Base-by-base conservation (phyloP, 1,140 invertebrate species). In the Caenorhabditis remanei region DNA sequence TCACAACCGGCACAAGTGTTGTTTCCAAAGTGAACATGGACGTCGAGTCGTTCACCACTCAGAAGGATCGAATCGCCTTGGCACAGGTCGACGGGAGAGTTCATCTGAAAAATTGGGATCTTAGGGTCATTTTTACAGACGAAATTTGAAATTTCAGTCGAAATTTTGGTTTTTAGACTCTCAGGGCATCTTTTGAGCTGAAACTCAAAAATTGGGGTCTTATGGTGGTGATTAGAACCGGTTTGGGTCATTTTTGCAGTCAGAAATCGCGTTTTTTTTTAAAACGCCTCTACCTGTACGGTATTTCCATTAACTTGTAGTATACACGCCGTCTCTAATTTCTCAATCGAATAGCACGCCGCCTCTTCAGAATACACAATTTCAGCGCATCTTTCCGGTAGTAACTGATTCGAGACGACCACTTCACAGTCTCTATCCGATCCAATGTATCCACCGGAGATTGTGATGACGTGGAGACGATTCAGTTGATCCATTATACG, bases 1-100 rank as follows among this genome's bases (percentile, higher is more conserved):
- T 88, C 87, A 84, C 87, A 88, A 40, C 79, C 75, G 48, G 79
- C 48, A 48, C 87, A 88, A 53, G 87, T 88, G 65, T 88, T 88
- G 24, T 32, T 71, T 13, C 87, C 87, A n/a, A 40, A 61, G 21
- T 88, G 87, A 5, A 88, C 67, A 32, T 88, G 87, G 5, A 88
- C 63, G 24, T 79, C 71, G n/a, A 50, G 53, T 48, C 46, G 71
- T 50, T 79, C 71, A 24, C 71, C 71, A n/a, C 13, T 43, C 14
- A 79, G 21, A 48, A 79, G 71, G 53, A 79, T 50, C 7, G 71
- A 79, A 13, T 79, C 71, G 21, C 71, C 46, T 79, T 79, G 71
- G 13, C 71, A 79, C 7, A 79, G n/a, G 53, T 79, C 71, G 4
- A 79, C 71, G 4, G 71, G 46, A 4, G 71, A 50, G 19, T 43